phyloP scores from a whole-genome alignment of 2,888 invertebrate genomes.

The Meloe dianella region DNA sequence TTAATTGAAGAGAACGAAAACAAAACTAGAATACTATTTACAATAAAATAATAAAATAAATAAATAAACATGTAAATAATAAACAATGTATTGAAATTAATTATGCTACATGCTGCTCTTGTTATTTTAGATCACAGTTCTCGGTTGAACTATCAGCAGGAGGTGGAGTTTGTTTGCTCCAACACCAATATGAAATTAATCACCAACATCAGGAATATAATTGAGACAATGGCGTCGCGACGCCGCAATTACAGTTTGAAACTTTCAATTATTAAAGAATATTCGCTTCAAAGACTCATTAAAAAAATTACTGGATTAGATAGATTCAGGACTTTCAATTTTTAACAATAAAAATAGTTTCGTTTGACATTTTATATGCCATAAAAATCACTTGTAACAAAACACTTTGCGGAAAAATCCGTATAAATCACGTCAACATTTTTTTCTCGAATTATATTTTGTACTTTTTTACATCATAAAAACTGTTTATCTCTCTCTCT shows the following conservation, averaged over 20 bases:
- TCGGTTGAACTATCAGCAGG: constrained; percentile 49
- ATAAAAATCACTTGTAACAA: constrained; percentile 58
- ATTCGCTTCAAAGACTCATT: background rate
- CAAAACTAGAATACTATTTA: background rate
- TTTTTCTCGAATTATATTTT: constrained; percentile 49
- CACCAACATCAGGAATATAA: constrained; percentile 49
- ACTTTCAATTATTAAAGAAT: background rate
- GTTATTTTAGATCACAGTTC: constrained; percentile 55
- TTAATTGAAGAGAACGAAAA: background rate
- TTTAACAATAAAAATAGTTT: constrained; percentile 52
- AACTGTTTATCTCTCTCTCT: constrained; percentile 40
- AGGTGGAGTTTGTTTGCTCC: constrained; percentile 42
- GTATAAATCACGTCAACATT: constrained; percentile 55
- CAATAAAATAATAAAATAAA: constrained; percentile 21
- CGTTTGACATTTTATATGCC: constrained; percentile 55
- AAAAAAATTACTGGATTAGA: no score
- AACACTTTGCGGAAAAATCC: constrained; percentile 55
- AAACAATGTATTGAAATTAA: constrained; percentile 53
- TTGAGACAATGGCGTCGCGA: constrained; percentile 4
- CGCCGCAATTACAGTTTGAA: background rate
- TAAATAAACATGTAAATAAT: constrained; percentile 35
- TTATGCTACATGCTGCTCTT: constrained; percentile 56
- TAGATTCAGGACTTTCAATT: background rate
- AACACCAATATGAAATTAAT: constrained; percentile 55
- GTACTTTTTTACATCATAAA: constrained; percentile 50